phyloP scores from a whole-genome alignment of 2,888 invertebrate genomes.

The Megaustenia siamemsis region DNA sequence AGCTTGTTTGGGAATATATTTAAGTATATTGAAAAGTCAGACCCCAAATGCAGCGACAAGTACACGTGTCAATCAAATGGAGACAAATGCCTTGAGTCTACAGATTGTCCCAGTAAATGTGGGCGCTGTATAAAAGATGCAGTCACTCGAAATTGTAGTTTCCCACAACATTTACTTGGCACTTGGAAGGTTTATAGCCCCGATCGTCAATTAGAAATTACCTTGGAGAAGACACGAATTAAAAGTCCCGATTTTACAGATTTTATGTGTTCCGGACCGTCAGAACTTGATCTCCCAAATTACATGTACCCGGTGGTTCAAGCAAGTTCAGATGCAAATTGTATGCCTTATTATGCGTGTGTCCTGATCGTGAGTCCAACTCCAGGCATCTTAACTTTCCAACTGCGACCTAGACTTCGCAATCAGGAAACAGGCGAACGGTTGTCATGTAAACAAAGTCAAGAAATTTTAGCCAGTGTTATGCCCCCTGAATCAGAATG shows the following conservation, averaged over 20 bases:
- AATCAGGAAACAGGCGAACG: constrained; percentile 4
- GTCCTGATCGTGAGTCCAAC: neutral
- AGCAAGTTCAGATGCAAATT: neutral
- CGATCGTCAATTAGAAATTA: neutral
- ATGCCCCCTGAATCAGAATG: neutral
- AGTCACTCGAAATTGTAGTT: neutral
- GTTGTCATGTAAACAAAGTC: constrained; percentile 17
- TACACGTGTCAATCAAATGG: constrained; percentile 1
- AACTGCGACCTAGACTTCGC: constrained; percentile 1
- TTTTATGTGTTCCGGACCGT: neutral
- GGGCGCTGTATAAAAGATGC: constrained; percentile 5
- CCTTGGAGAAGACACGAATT: neutral
- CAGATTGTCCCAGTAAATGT: constrained; percentile 38
- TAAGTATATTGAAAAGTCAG: neutral
- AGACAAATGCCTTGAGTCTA: constrained; percentile 29
- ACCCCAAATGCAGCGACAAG: constrained; percentile 22
- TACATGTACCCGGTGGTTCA: constrained; percentile 26
- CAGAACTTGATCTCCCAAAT: neutral
- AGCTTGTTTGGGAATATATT: constrained; percentile 37
- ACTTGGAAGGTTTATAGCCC: constrained; percentile 16
- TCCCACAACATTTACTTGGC: neutral
- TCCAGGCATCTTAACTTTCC: constrained; percentile 32
- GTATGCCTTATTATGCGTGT: constrained; percentile 46
- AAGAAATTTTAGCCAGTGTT: neutral
- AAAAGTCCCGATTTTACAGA: constrained; percentile 14